A percentile compares a stretch with the other conserved stretches of the same genome.
Conservation (phyloP, 2,888 invertebrate species). For the Deroplatys truncata region DNA sequence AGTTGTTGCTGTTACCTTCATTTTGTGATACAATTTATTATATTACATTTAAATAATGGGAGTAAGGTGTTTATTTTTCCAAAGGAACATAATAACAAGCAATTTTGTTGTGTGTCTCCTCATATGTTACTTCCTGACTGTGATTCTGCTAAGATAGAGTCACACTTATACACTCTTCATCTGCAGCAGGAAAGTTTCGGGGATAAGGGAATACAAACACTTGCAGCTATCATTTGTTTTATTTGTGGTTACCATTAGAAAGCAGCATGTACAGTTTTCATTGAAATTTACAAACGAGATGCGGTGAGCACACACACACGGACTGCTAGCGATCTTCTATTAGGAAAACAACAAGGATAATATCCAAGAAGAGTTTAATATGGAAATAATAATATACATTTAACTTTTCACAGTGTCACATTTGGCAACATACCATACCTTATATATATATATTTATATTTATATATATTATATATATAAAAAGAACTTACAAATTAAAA, state of each 20-base stretch:
- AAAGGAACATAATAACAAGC: too few relatives aligned
- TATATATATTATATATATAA: not conserved
- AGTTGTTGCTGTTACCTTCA: too few relatives aligned
- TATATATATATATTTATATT: not conserved
- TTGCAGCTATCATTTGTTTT: not conserved
- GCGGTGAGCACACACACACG: not conserved
- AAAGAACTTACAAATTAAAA: not conserved
- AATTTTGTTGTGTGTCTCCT: too few relatives aligned
- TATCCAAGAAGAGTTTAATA: not conserved
- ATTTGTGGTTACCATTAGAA: not conserved
- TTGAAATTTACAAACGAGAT: not conserved
- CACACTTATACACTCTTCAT: too few relatives aligned
- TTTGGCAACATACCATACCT: not conserved
- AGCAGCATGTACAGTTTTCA: not conserved
- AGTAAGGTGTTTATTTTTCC: too few relatives aligned
- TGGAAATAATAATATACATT: not conserved
- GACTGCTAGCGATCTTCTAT: not conserved
- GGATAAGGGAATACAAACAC: not conserved
- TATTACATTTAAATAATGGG: too few relatives aligned
- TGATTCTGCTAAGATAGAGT: too few relatives aligned
- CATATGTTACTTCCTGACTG: too few relatives aligned
- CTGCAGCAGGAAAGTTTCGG: not conserved
- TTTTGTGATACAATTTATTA: too few relatives aligned
- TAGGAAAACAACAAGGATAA: not conserved
- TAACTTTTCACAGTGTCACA: not conserved